Percentiles rank a stretch among this genome's conserved stretches.
Conservation (phyloP, 2,888 invertebrate species). For the Colletes collaris region DNA sequence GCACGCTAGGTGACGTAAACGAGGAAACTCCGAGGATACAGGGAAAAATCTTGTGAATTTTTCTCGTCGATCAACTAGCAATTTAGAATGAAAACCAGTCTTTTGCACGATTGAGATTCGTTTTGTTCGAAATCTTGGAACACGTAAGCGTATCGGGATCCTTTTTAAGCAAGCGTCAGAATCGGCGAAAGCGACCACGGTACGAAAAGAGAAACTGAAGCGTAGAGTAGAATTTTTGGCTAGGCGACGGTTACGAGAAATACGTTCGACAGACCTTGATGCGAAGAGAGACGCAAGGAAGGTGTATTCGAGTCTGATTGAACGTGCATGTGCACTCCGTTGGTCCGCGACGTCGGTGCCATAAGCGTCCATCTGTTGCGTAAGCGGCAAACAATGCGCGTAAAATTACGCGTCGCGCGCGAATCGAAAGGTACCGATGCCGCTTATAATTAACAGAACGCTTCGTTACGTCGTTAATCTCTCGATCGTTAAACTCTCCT, state of each 20-base stretch:
- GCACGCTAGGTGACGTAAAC: too few relatives aligned
- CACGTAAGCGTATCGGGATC: too few relatives aligned
- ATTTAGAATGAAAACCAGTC: too few relatives aligned
- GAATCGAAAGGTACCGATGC: constrained; percentile 1
- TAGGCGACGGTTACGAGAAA: constrained; percentile 7
- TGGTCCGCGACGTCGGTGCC: constrained; percentile 19
- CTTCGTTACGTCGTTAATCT: too few relatives aligned
- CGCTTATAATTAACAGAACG: neutral
- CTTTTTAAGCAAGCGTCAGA: neutral
- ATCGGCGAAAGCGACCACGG: neutral
- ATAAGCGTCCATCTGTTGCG: constrained; percentile 16
- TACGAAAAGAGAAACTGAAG: constrained; percentile 9
- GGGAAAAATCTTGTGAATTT: too few relatives aligned
- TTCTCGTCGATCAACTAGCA: too few relatives aligned
- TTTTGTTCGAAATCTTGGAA: neutral
- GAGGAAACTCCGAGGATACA: neutral
- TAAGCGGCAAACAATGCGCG: constrained; percentile 33
- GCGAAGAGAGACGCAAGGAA: neutral
- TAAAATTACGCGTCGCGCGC: constrained; percentile 23
- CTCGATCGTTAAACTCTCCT: too few relatives aligned
- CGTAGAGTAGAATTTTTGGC: constrained; percentile 6
- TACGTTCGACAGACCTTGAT: constrained; percentile 23
- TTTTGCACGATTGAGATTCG: neutral
- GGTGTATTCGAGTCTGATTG: constrained; percentile 20
- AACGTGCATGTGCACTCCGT: constrained; percentile 5